Evolutionary conservation across 2,113 vertebrate species (phyloP), one percentile per base, ranked within the genome.

Genomic region (Toxotes chatareus): DNA sequence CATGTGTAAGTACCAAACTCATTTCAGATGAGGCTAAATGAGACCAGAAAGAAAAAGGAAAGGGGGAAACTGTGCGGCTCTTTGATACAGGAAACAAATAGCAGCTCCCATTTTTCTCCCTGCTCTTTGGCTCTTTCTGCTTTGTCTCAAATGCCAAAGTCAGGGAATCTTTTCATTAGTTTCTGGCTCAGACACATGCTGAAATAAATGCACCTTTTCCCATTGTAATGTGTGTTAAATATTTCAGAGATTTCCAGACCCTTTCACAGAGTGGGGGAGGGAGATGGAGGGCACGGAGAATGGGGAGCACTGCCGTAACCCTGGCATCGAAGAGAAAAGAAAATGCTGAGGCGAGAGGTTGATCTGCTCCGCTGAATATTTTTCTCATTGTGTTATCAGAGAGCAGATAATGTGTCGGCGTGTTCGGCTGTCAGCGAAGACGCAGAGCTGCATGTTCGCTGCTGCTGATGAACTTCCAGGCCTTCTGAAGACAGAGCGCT

Each of bases 1-100:
- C 93, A 92, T 73, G 86, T 87, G 90, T 91, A 92, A 92, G 89
- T 81, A 88, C 71, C 80, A 84, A 75, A 74, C 86, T 87, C 69
- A 65, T 87, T 90, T 89, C 55, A 89, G 88, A 93, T 88, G 78
- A 90, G 87, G 84, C 89, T 89, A 88, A 92, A 94, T 88, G 83
- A 92, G 84, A 87, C 17, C 76, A 72, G 70, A 82, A 64, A 79
- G 80, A 72, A 40, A 61, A 46, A 56, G 79, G 64, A 56, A 75
- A 73, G 71, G 60, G 46, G 12, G 64, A 80, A 65, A 21, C 27
- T 36, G 83, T 86, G 27, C 27, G 27, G 27, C 27, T 27, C 27
- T 27, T 27, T 27, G 27, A 27, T 27, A 27, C 27, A 1, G 27
- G 27, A 1, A 27, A 27, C 27, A 27, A 27, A 27, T 75, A 68